Conservation (phyloP, 2,113 vertebrate genomes). For the Cathartes aura region DNA sequence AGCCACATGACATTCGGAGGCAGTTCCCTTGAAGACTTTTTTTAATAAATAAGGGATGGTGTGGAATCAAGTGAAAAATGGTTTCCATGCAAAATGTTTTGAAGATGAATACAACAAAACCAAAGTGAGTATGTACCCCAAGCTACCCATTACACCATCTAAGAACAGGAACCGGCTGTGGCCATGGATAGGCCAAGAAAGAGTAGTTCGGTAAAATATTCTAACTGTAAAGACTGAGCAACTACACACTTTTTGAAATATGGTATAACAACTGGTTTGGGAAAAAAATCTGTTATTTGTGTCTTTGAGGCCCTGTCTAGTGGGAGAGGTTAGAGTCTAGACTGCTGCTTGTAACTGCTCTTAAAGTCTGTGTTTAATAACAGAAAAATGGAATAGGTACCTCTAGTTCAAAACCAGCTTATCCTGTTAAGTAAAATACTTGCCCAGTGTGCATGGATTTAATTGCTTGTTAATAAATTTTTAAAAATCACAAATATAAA, state of each 20-base stretch:
- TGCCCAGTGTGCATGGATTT: background rate
- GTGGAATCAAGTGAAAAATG: background rate
- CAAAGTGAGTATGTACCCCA: no score
- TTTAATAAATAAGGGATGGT: background rate
- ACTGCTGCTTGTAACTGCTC: background rate
- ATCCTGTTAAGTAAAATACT: background rate
- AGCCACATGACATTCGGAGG: background rate
- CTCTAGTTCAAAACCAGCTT: background rate
- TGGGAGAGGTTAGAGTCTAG: background rate
- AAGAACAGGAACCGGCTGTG: background rate
- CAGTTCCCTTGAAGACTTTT: background rate
- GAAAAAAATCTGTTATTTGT: background rate
- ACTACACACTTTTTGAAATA: background rate
- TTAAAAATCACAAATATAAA: background rate
- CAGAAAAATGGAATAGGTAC: background rate
- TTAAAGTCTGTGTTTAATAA: background rate
- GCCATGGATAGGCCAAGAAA: background rate
- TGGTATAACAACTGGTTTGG: background rate
- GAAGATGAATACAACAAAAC: background rate
- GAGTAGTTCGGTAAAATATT: background rate
- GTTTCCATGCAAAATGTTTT: background rate
- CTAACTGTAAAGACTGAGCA: background rate
- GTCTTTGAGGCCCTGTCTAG: background rate
- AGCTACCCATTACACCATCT: accelerated
- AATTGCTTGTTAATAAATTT: background rate